phyloP scores from a whole-genome alignment of 2,797 vertebrate species.

The Mycteria americana region DNA sequence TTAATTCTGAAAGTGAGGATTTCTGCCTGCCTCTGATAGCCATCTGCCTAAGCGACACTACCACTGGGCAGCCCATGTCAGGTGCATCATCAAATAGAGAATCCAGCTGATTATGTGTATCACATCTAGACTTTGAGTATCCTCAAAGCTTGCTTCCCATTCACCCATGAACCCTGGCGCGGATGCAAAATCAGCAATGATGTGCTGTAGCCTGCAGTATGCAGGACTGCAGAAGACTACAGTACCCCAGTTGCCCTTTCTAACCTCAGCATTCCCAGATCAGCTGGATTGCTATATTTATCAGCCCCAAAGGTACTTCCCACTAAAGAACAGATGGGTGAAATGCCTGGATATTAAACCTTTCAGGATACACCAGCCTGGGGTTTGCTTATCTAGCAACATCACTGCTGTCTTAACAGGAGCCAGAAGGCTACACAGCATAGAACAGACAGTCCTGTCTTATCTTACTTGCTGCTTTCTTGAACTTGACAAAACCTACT shows the following conservation, averaged over 20 bases:
- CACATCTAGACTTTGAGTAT: background rate
- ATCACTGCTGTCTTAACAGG: background rate
- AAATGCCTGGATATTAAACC: background rate
- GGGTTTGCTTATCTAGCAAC: background rate
- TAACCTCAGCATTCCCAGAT: background rate
- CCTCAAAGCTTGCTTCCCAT: background rate
- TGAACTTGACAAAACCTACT: background rate
- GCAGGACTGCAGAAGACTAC: background rate
- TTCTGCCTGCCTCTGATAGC: background rate
- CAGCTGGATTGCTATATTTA: background rate
- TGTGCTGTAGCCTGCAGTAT: background rate
- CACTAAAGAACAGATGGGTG: background rate
- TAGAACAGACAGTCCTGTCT: background rate
- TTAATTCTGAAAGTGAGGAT: background rate
- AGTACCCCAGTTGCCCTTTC: background rate
- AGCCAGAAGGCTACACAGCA: background rate
- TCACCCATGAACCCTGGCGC: background rate
- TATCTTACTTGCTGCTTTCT: background rate
- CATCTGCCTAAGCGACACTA: background rate
- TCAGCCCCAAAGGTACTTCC: background rate
- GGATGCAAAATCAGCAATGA: background rate
- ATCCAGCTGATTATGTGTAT: background rate
- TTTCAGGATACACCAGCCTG: background rate
- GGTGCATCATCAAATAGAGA: background rate
- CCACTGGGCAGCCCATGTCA: background rate